Evolutionary conservation across 2,113 vertebrate species (phyloP).

Genomic region (Oreocharis arfaki): DNA sequence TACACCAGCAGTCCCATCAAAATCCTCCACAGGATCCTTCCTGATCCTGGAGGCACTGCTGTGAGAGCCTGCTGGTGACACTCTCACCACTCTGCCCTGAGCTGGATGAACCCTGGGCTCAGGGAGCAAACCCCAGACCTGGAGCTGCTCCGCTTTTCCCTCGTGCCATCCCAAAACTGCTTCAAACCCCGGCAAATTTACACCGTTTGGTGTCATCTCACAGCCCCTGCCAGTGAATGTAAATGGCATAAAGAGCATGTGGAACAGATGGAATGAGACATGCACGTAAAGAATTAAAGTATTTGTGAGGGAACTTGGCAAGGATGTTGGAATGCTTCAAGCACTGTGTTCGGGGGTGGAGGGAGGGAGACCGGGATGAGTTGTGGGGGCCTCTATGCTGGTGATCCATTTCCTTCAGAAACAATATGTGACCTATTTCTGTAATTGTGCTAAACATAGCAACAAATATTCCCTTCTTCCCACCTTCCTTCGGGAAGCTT

Average conservation of each 20-base stretch:
- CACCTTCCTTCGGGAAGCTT: not conserved
- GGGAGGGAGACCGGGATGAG: constrained; percentile 32
- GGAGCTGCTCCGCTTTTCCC: not conserved
- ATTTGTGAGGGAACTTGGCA: constrained; percentile 68
- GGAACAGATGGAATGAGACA: constrained; percentile 69
- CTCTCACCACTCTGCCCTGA: not conserved
- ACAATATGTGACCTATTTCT: constrained; percentile 58
- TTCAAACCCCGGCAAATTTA: not conserved
- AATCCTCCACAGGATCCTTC: not conserved
- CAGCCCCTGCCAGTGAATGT: constrained; percentile 53
- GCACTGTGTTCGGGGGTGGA: constrained; percentile 5
- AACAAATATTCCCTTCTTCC: not conserved
- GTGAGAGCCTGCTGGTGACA: not conserved
- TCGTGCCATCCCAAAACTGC: not conserved
- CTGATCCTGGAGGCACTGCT: not conserved
- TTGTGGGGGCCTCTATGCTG: constrained; percentile 1
- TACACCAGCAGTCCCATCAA: not conserved
- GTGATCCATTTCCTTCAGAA: constrained; percentile 43
- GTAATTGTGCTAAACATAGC: constrained; percentile 12
- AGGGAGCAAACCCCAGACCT: not conserved
- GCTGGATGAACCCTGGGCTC: not conserved
- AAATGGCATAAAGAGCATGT: constrained; percentile 67
- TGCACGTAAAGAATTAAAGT: constrained; percentile 65
- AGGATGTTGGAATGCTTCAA: constrained; percentile 54
- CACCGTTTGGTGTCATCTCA: constrained; percentile 51